Conservation (phyloP, 2,797 vertebrate species). For the Uromys caudimaculatus region DNA sequence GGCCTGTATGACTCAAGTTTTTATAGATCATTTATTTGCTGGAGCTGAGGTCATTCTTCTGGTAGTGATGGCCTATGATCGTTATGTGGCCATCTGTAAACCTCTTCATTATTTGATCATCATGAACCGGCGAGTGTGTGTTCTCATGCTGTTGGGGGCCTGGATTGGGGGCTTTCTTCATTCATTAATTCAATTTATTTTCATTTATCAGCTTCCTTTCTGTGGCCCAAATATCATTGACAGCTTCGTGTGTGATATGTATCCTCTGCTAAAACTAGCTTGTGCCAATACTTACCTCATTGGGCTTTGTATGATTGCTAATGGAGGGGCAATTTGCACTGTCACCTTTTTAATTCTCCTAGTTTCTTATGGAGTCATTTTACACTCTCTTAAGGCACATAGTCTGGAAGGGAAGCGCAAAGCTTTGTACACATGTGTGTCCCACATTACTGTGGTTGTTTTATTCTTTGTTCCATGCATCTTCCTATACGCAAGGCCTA, state of each 20-base stretch:
- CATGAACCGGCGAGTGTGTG: constrained; percentile 48
- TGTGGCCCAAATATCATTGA: constrained; percentile 71
- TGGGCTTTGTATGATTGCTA: constrained; percentile 40
- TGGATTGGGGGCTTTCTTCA: constrained; percentile 64
- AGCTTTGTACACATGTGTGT: constrained; percentile 70
- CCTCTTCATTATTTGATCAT: constrained; percentile 72
- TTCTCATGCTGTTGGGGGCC: constrained; percentile 51
- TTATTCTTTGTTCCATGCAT: constrained; percentile 65
- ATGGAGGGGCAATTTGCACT: constrained; percentile 57
- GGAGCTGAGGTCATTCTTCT: constrained; percentile 75
- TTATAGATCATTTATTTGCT: constrained; percentile 64
- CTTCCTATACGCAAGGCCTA: constrained; percentile 51
- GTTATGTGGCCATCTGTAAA: constrained; percentile 71
- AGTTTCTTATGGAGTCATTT: constrained; percentile 56
- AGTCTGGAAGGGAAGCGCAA: constrained; percentile 64
- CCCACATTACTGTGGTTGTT: constrained; percentile 63
- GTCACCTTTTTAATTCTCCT: constrained; percentile 55
- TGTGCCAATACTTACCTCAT: constrained; percentile 32
- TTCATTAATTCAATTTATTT: constrained; percentile 63
- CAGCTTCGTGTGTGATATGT: constrained; percentile 42
- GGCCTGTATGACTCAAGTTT: constrained; percentile 73
- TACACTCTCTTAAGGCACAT: constrained; percentile 36
- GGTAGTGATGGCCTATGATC: constrained; percentile 78
- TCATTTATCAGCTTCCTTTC: constrained; percentile 58
- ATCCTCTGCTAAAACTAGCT: constrained; percentile 62